Evolutionary conservation across 2,888 invertebrate species (phyloP).

Genomic region (Scaptomyza caliginosa): DNA sequence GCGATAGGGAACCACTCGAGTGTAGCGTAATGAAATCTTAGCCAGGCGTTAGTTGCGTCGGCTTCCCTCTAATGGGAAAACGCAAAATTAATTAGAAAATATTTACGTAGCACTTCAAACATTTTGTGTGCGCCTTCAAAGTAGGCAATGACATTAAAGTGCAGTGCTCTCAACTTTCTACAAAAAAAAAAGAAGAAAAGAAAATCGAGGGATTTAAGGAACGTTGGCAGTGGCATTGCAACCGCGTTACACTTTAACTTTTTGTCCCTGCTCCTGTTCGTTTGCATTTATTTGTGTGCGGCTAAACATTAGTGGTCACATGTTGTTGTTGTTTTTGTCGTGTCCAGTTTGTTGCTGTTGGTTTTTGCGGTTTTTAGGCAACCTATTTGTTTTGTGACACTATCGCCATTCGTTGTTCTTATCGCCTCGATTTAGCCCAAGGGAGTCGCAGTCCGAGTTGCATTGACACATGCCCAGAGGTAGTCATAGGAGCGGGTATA

Average conservation of each 20-base stretch:
- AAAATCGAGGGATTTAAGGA: conserved; percentile 6
- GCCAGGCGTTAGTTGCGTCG: conserved; percentile 23
- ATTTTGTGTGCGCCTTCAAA: conserved; percentile 46
- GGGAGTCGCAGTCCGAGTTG: conserved; percentile 27
- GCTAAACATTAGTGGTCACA: conserved; percentile 73
- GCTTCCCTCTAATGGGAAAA: conserved; percentile 49
- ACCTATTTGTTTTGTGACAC: conserved; percentile 77
- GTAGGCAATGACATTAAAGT: conserved; percentile 54
- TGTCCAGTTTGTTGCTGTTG: conserved; percentile 56
- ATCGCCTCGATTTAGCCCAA: conserved; percentile 46
- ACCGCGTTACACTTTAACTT: conserved; percentile 33
- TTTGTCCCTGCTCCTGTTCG: neutral
- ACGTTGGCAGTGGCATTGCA: conserved; percentile 57
- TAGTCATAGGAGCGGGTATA: neutral
- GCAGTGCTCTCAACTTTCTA: conserved; percentile 3
- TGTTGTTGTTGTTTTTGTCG: conserved; percentile 29
- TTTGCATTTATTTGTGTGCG: conserved; percentile 60
- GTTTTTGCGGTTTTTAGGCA: conserved; percentile 73
- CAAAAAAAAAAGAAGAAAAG: conserved; percentile 1
- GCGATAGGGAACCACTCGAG: conserved; percentile 49
- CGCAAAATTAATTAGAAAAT: conserved; percentile 79
- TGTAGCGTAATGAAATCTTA: conserved; percentile 75
- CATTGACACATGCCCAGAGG: conserved; percentile 59
- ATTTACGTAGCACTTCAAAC: conserved; percentile 76
- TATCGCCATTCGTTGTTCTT: conserved; percentile 61